These are phyloP conservation scores for Meta bourneti DNA, from an alignment of 2,888 invertebrate genomes.

Conservation along the genomic window DNA sequence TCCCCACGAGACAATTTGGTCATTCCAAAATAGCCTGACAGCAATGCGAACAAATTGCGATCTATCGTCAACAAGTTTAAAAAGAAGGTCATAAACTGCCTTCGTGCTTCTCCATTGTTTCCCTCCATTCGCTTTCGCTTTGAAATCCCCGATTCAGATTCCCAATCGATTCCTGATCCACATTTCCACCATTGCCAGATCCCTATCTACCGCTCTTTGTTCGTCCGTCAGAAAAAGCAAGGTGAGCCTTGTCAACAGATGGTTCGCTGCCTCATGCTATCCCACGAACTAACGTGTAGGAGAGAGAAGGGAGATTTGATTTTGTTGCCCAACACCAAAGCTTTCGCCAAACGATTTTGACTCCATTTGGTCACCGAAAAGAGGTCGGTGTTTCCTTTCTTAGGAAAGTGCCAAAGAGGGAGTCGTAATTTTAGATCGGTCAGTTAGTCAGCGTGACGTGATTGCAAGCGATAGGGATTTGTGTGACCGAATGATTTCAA, in stretches of 20 bases:
- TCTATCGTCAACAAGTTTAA: not conserved
- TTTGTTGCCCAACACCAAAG: not conserved
- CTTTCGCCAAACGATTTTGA: slow-evolving; percentile 9
- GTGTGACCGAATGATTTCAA: not conserved
- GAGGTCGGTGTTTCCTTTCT: slow-evolving; percentile 21
- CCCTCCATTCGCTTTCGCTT: slow-evolving; percentile 3
- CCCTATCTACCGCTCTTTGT: slow-evolving; percentile 1
- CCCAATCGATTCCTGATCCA: slow-evolving; percentile 27
- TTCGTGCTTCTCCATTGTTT: not conserved
- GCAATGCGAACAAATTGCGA: not conserved
- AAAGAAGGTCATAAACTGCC: not conserved
- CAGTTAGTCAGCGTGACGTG: not conserved
- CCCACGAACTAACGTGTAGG: not conserved
- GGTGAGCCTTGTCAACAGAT: slow-evolving; percentile 24
- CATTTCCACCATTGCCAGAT: not conserved
- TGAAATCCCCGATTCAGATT: slow-evolving; percentile 7
- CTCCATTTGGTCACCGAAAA: not conserved
- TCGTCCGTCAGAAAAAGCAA: not conserved
- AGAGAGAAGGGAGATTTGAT: not conserved
- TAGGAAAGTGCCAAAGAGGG: not conserved
- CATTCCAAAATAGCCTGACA: not conserved
- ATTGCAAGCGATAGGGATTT: not conserved
- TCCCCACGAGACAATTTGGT: not conserved
- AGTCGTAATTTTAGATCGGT: slow-evolving; percentile 20
- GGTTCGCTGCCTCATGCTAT: slow-evolving; percentile 3